These are phyloP conservation scores for Rhodeus uyekii DNA, from an alignment of 2,797 vertebrate species.

Conservation along the genomic window DNA sequence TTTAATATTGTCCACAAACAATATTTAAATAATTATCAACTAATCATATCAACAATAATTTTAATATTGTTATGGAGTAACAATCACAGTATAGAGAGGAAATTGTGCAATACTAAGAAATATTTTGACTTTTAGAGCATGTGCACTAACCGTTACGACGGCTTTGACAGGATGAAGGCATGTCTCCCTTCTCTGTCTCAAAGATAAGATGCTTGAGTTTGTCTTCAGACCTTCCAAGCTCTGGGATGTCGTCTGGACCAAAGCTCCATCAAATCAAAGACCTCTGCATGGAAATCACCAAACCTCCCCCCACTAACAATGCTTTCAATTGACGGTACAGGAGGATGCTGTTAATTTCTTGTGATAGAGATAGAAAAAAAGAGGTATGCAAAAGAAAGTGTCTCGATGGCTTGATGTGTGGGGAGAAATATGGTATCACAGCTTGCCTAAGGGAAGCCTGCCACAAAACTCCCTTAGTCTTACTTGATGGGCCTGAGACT, in stretches of 20 bases:
- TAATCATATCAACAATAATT: no score
- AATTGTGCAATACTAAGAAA: no score
- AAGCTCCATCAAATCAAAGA: slow-evolving; percentile 11
- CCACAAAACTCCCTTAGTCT: slow-evolving; percentile 77
- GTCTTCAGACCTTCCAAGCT: slow-evolving; percentile 3
- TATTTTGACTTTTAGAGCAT: background rate
- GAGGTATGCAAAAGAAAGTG: slow-evolving; percentile 2
- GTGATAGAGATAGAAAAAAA: slow-evolving; percentile 6
- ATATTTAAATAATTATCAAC: background rate
- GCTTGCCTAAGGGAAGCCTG: slow-evolving; percentile 78
- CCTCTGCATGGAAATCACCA: background rate
- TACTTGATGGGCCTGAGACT: slow-evolving; percentile 77
- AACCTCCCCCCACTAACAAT: background rate
- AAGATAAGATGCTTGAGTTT: background rate
- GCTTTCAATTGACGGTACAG: background rate
- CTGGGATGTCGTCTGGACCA: background rate
- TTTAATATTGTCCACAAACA: background rate
- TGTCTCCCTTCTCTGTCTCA: background rate
- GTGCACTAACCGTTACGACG: background rate
- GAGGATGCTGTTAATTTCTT: slow-evolving; percentile 22
- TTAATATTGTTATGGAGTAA: no score
- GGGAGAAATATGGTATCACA: slow-evolving; percentile 75
- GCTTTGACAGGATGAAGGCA: background rate
- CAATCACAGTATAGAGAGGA: no score
- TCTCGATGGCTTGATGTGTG: slow-evolving; percentile 65